Conservation (phyloP, 2,113 vertebrate genomes). For the Climacteris rufus region DNA sequence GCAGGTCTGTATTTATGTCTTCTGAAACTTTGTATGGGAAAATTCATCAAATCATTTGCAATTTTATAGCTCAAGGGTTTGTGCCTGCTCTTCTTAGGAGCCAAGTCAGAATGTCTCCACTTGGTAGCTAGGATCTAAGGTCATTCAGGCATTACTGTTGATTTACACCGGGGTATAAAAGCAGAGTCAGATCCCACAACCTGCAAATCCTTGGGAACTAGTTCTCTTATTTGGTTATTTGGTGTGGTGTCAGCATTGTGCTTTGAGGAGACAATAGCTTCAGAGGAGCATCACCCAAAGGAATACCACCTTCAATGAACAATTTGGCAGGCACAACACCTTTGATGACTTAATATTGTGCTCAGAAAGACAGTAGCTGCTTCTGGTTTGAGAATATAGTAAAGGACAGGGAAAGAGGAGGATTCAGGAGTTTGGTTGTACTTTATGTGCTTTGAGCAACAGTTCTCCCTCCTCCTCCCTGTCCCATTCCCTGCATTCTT, state of each 20-base stretch:
- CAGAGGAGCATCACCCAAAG: neutral
- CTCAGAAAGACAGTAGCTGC: conserved; percentile 10
- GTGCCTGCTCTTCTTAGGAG: neutral
- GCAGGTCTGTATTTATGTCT: neutral
- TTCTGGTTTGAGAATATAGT: conserved; percentile 54
- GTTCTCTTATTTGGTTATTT: conserved; percentile 3
- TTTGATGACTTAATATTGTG: conserved; percentile 24
- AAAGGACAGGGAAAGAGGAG: neutral
- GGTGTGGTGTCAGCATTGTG: neutral
- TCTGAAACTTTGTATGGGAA: neutral
- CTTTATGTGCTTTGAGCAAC: neutral
- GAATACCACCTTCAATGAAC: neutral
- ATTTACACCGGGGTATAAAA: neutral
- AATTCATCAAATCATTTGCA: neutral
- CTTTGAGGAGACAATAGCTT: conserved; percentile 3
- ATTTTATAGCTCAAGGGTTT: neutral
- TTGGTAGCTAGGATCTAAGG: neutral
- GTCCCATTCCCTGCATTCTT: neutral
- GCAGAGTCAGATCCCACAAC: neutral
- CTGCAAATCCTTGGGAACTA: conserved; percentile 30
- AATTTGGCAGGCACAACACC: neutral
- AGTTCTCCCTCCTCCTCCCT: neutral
- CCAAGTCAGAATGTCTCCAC: neutral
- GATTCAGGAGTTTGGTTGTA: neutral
- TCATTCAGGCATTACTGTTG: neutral